These are phyloP conservation scores for Acropternis orthonyx DNA, from an alignment of 2,797 vertebrate species.

Conservation along the genomic window DNA sequence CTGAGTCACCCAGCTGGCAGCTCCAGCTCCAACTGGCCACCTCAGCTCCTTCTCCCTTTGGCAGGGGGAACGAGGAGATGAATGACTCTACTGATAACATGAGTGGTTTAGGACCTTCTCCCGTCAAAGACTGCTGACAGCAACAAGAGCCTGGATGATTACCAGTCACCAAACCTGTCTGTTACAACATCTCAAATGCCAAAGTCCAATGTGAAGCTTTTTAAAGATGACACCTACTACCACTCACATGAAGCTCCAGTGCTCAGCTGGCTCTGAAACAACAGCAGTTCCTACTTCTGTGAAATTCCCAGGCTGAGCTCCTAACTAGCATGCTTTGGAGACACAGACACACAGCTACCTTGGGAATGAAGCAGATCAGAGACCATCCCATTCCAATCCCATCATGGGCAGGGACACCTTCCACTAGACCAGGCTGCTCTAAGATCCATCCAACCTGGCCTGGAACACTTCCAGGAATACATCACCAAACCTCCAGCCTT, in stretches of 20 bases:
- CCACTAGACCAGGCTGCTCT: background rate
- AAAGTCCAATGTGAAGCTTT: background rate
- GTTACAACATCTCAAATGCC: background rate
- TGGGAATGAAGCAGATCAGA: background rate
- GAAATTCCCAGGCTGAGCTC: background rate
- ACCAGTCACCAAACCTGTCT: background rate
- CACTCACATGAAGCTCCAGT: background rate
- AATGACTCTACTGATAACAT: background rate
- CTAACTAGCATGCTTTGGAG: background rate
- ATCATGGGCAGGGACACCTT: background rate
- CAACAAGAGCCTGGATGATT: background rate
- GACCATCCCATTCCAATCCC: background rate
- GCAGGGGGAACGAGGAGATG: background rate
- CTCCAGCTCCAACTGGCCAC: background rate
- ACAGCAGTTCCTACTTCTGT: background rate
- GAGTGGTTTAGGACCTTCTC: background rate
- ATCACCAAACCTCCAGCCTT: background rate
- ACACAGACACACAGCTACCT: background rate
- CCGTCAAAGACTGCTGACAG: background rate
- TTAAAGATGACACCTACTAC: background rate
- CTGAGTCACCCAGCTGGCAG: conserved; percentile 48
- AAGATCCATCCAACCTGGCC: background rate
- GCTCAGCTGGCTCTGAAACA: background rate
- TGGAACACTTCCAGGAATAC: background rate
- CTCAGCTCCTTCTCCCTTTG: background rate